These are phyloP conservation scores for Capreolus pygargus DNA, from an alignment of 2,113 vertebrate species.

Conservation along the genomic window DNA sequence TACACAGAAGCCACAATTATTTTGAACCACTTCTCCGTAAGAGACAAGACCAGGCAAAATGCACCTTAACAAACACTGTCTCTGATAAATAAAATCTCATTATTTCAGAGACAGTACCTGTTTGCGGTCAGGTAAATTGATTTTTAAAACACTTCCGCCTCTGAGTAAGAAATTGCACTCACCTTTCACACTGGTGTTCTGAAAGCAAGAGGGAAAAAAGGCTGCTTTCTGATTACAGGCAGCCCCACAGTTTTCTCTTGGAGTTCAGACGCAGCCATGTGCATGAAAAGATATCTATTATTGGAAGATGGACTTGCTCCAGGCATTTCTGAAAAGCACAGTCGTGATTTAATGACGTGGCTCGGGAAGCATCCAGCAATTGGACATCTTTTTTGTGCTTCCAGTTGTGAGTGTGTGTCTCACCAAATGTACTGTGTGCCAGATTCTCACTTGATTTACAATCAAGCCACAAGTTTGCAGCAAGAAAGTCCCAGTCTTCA, in stretches of 20 bases:
- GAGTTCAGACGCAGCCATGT: not conserved
- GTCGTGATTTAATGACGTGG: constrained; percentile 36
- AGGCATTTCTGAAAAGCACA: constrained; percentile 18
- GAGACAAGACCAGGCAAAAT: not conserved
- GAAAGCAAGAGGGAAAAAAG: not conserved
- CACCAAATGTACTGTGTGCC: not conserved
- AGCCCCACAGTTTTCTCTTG: not conserved
- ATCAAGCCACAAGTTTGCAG: not conserved
- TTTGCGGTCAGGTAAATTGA: not conserved
- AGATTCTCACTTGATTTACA: not conserved
- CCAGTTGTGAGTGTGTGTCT: not conserved
- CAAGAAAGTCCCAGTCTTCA: not conserved
- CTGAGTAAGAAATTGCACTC: not conserved
- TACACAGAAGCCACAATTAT: not conserved
- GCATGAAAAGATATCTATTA: not conserved
- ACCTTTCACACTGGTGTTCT: not conserved
- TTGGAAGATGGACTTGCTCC: constrained; percentile 10
- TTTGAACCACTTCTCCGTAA: not conserved
- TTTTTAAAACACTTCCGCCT: not conserved
- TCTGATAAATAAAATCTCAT: not conserved
- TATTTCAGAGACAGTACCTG: not conserved
- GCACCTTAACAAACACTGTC: not conserved
- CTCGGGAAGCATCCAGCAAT: not conserved
- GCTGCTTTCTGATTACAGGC: not conserved
- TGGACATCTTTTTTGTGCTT: not conserved